Base-by-base conservation (phyloP, 2,797 vertebrate genomes). In the Lepus townsendii region DNA sequence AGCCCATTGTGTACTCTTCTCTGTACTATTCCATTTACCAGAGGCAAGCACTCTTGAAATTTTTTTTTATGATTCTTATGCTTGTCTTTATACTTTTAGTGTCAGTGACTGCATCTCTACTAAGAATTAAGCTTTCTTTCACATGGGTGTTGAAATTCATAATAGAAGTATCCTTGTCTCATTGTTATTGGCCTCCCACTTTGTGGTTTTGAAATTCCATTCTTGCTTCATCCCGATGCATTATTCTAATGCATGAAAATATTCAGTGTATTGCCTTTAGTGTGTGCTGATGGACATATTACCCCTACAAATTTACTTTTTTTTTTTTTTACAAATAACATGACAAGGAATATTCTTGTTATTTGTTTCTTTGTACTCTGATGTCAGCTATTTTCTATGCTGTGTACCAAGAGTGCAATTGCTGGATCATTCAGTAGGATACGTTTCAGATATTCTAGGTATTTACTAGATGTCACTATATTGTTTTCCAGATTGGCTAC, bases 111-210 rank as follows among this genome's bases (percentile, higher is more conserved):
- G 10, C 20, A 84, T 72, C 26, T 4, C 9, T 62, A 52, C 50
- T 89, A 42, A 94, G 38, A 90, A 90, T n/a, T 47, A 88, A 65
- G 30, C n/a, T 72, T 72, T 72, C 50, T 69, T 82, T 62, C 71
- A 27, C 35, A 80, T 47, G n/a, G 38, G 7, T n/a, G 30, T 82
- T 62, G n/a, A n/a, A 63, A 62, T 86, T 68, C 52, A 38, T 62
- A 76, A 77, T 54, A 32, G n/a, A 38, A 20, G 16, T 62, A 62
- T 82, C 30, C 63, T 82, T 52, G 26, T 60, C 14, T 87, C 27
- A 16, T 82, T 78, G 68, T 47, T 73, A 52, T 76, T 62, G 19
- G 17, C 14, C 88, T 26, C 32, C 38, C 13, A 52, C 24, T 8
- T 69, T 38, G 4, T 50, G 6, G 47, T 71, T 85, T 54, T 32